phyloP scores from a whole-genome alignment of 1,140 invertebrate genomes.

The Diplogasteroides magnus region DNA sequence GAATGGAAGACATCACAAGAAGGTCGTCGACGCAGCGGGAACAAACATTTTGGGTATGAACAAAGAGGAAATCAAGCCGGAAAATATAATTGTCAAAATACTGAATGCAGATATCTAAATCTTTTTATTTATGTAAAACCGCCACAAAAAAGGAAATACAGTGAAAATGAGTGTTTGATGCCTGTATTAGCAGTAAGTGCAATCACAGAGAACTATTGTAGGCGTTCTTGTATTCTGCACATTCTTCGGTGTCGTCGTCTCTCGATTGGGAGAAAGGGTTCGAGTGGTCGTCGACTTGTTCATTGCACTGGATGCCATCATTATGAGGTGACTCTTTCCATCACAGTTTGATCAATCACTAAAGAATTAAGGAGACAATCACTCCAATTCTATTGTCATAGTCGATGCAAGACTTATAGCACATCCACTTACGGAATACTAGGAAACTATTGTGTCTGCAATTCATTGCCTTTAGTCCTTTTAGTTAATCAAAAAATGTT shows the following conservation, averaged over 20 bases:
- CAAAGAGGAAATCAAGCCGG: too few species aligned
- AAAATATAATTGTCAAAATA: too few species aligned
- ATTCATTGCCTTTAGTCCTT: neutral
- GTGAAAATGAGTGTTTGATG: too few species aligned
- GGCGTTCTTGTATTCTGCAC: conserved; percentile 54
- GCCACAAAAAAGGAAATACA: conserved; percentile 38
- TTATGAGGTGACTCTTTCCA: conserved; percentile 35
- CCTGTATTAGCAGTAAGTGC: conserved; percentile 43
- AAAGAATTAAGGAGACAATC: neutral
- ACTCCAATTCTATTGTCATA: too few species aligned
- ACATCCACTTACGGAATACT: too few species aligned
- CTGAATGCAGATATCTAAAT: too few species aligned
- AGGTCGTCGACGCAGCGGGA: conserved; percentile 10
- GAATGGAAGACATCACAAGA: conserved; percentile 6
- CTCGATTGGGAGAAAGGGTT: conserved; percentile 42
- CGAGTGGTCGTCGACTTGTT: conserved; percentile 50
- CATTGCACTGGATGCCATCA: conserved; percentile 48
- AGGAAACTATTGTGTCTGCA: too few species aligned
- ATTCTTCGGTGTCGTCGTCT: conserved; percentile 51
- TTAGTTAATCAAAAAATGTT: neutral
- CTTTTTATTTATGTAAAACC: too few species aligned
- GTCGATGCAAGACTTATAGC: too few species aligned
- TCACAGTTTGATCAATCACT: too few species aligned
- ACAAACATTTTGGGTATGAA: conserved; percentile 24
- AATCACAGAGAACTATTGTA: too few species aligned